A percentile compares a stretch with the other conserved stretches of the same genome.
Evolutionary conservation across 2,888 invertebrate genomes (phyloP).

Genomic region (Nycteola revayana): DNA sequence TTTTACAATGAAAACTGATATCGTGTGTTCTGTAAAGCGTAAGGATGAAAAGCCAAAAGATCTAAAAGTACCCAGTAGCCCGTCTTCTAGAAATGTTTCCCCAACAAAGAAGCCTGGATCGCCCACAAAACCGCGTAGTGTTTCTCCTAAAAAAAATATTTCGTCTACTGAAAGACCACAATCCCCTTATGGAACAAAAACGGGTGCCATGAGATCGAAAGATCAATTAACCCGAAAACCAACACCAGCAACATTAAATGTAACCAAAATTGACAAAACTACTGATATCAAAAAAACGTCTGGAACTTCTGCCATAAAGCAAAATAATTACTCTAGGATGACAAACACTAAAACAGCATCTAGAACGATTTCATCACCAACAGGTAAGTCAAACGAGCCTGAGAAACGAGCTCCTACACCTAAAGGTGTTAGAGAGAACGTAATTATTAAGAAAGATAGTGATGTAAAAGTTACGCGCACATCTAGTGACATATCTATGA

Average conservation of each 20-base stretch:
- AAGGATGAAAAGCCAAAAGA: slow-evolving; percentile 43
- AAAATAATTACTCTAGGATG: slow-evolving; percentile 48
- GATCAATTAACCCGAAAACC: slow-evolving; percentile 55
- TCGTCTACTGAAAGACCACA: slow-evolving; percentile 42
- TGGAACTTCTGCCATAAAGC: slow-evolving; percentile 39
- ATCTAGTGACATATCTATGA: slow-evolving; percentile 81
- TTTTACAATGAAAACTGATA: slow-evolving; percentile 21
- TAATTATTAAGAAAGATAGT: slow-evolving; percentile 56
- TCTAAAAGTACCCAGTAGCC: slow-evolving; percentile 44
- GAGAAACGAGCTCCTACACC: slow-evolving; percentile 57
- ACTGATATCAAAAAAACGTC: slow-evolving; percentile 54
- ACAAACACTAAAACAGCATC: slow-evolving; percentile 41
- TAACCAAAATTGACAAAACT: slow-evolving; percentile 53
- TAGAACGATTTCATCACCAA: slow-evolving; percentile 38
- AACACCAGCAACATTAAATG: slow-evolving; percentile 45
- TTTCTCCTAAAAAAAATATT: slow-evolving; percentile 40
- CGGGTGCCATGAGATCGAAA: slow-evolving; percentile 53
- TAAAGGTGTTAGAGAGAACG: slow-evolving; percentile 57
- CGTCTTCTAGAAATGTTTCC: slow-evolving; percentile 55
- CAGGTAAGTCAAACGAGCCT: slow-evolving; percentile 41
- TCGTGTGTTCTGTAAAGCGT: slow-evolving; percentile 17
- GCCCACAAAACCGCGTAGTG: slow-evolving; percentile 26
- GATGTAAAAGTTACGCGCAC: slow-evolving; percentile 79
- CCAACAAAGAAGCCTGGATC: slow-evolving; percentile 61
- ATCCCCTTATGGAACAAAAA: slow-evolving; percentile 58